A percentile compares a stretch with the other conserved stretches of the same genome.
Evolutionary conservation across 2,888 invertebrate species (phyloP).

Genomic region (Apotomis turbidana): DNA sequence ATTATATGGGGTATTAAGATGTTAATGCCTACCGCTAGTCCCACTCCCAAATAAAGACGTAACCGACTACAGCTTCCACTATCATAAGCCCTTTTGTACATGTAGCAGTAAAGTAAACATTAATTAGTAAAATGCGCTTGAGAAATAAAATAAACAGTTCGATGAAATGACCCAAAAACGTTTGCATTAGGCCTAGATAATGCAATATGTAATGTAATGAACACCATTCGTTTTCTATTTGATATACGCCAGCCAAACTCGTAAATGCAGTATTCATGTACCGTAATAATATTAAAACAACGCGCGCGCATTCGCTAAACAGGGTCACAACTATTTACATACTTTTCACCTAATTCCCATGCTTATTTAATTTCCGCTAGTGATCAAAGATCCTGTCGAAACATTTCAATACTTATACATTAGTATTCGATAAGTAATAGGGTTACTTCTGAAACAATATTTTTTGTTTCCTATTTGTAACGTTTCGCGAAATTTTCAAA

Average conservation of each 20-base stretch:
- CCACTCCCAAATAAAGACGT: no score
- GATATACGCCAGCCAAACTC: slow-evolving; percentile 24
- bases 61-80: no score
- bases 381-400: neutral
- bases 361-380: slow-evolving; percentile 17
- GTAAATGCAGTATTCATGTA: slow-evolving; percentile 42
- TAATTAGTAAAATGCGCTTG: slow-evolving; percentile 39
- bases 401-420: no score
- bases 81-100: no score
- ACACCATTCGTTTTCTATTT: slow-evolving; percentile 43
- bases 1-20: no score
- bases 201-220: slow-evolving; percentile 38
- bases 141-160: slow-evolving; percentile 18
- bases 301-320: slow-evolving; percentile 17
- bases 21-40: no score
- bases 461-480: no score
- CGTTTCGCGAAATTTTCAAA: no score
- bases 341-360: slow-evolving; percentile 34
- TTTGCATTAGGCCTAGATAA: slow-evolving; percentile 24
- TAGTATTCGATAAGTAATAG: no score
- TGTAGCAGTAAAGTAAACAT: neutral
- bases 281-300: slow-evolving; percentile 39
- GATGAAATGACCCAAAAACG: slow-evolving; percentile 23
- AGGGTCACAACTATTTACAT: slow-evolving; percentile 38
- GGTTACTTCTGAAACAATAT: no score